Percentiles rank a stretch among this genome's conserved stretches.
phyloP scores from a whole-genome alignment of 2,797 vertebrate genomes.

The Eulemur rubriventer region DNA sequence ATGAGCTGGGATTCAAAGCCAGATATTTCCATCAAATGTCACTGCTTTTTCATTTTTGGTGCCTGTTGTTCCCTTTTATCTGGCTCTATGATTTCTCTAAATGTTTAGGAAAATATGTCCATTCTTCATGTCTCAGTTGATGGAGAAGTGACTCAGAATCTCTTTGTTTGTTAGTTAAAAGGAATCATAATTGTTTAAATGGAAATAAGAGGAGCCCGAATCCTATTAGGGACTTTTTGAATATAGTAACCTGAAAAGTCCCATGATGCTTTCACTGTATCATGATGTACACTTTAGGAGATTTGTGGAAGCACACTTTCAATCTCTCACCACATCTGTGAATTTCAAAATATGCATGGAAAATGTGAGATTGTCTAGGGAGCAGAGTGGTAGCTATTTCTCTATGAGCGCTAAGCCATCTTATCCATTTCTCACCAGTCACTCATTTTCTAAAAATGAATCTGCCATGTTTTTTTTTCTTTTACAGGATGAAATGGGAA shows the following conservation, averaged over 20 bases:
- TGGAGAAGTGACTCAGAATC: background rate
- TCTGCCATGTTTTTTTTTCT: background rate
- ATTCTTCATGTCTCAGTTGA: slow-evolving; percentile 8
- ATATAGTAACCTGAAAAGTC: slow-evolving; percentile 10
- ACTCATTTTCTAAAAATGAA: slow-evolving; percentile 67
- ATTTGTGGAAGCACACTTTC: background rate
- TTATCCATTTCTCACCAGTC: slow-evolving; percentile 34
- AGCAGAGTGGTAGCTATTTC: slow-evolving; percentile 50
- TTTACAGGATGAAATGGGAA: slow-evolving; percentile 36
- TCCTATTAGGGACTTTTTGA: background rate
- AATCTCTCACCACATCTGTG: background rate
- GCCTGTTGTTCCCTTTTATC: background rate
- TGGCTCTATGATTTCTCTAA: background rate
- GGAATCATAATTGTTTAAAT: background rate
- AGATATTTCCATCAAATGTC: background rate
- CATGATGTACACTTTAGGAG: background rate
- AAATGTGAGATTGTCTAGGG: background rate
- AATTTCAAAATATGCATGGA: slow-evolving; percentile 37
- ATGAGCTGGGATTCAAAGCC: background rate
- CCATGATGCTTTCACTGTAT: background rate
- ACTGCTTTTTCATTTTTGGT: slow-evolving; percentile 27
- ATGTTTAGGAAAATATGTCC: background rate
- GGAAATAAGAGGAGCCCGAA: background rate
- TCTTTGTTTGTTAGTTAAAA: background rate
- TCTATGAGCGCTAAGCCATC: background rate